Conservation (phyloP, 2,113 vertebrate species). For the Romanogobio albipinnatus region DNA sequence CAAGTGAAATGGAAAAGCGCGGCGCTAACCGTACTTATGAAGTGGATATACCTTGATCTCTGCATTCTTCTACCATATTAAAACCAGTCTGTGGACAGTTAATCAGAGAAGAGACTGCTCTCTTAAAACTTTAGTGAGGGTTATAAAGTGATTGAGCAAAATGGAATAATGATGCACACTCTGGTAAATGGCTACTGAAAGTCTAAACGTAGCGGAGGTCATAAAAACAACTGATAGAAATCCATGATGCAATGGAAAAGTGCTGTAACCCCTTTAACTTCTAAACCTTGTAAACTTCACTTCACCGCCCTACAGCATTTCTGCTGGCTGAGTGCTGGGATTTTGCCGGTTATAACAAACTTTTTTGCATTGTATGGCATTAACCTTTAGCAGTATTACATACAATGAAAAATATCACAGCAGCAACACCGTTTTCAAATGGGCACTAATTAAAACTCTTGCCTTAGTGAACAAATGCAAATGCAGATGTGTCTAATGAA, state of each 20-base stretch:
- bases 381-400: constrained; percentile 19
- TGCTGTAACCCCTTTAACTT: constrained; percentile 9
- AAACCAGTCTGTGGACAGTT: constrained; percentile 63
- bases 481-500: no score
- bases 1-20: constrained; percentile 44
- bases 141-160: constrained; percentile 67
- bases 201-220: constrained; percentile 16
- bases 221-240: constrained; percentile 46
- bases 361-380: constrained; percentile 11
- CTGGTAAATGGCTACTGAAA: constrained; percentile 34
- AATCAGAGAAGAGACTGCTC: constrained; percentile 65
- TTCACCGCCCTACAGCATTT: not conserved
- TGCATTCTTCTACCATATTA: constrained; percentile 56
- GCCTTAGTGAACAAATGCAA: no score
- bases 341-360: not conserved
- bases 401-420: not conserved
- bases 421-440: no score
- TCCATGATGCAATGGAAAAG: constrained; percentile 15
- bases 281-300: constrained; percentile 27
- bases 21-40: constrained; percentile 55
- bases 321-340: not conserved
- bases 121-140: constrained; percentile 44
- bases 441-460: no score
- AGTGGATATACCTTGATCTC: constrained; percentile 63
- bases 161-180: constrained; percentile 57